Evolutionary conservation across 2,113 vertebrate species (phyloP), one percentile per base, ranked within the genome.

Genomic region (Hystrix brachyura): DNA sequence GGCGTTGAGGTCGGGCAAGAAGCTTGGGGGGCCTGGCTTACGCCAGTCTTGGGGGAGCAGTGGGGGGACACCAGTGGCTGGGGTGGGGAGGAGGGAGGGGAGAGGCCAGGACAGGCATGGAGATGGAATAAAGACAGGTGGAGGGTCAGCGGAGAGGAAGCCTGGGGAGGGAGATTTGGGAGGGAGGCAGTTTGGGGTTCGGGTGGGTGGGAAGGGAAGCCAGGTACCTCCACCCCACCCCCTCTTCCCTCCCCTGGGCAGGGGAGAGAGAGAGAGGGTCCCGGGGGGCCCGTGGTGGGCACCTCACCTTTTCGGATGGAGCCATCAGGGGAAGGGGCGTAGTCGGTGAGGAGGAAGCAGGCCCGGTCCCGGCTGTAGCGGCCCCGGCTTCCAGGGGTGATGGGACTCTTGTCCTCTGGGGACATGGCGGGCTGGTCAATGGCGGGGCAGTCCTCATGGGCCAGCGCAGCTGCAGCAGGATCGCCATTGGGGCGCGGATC

Each of bases 341-440:
- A 99, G 98, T 99, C 99, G 25, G 99, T 99, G 97, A 99, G 99
- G 19, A 99, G 99, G 98, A 99, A 99, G 98, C 99, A 99, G 97
- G 99, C 99, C 14, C 99, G 98, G 98, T 99, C 99, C 93, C 99
- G 99, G 98, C 99, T 99, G 94, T 99, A 99, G 84, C 99, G 99
- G 90, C 99, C 99, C 59, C 99, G 99, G 87, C 99, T 99, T 8
- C 98, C 98, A 0, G 98, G 98, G 7, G 99, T 99, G n/a, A 99
- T 98, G 1, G 99, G 99, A 97, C 99, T 99, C 97, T 99, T 99
- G 98, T 99, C 99, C 80, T 99, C 99, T 0, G 99, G 99, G 90
- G 99, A 99, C 96, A 99, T 98, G 96, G 99, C 99, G 51, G 99
- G 99, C 98, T 99, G 99, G 98, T 99, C 99, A 34, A 99, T 99